Percentiles rank a stretch among this genome's conserved stretches.
Evolutionary conservation across 1,140 invertebrate species (phyloP).

Genomic region (Rhopalosiphum maidis): DNA sequence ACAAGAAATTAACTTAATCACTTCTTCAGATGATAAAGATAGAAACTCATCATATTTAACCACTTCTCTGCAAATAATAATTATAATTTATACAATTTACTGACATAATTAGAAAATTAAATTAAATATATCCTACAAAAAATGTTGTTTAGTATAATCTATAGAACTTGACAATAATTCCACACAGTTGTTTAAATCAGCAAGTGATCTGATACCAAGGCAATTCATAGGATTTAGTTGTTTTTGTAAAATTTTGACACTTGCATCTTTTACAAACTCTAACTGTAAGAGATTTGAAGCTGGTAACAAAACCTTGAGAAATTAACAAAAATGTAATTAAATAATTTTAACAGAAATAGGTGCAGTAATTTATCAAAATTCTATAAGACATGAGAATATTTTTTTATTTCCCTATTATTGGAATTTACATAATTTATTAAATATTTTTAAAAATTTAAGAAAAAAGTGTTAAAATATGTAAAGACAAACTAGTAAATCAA

Average conservation of each 20-base stretch:
- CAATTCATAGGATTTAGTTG: conserved; percentile 92
- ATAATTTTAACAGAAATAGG: neutral
- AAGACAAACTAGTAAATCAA: too few species aligned
- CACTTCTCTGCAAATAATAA: conserved; percentile 74
- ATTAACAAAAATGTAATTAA: neutral
- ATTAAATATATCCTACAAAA: conserved; percentile 71
- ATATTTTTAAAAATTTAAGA: too few species aligned
- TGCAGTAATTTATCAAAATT: too few species aligned
- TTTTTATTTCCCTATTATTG: too few species aligned
- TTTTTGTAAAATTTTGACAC: conserved; percentile 89
- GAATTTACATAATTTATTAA: too few species aligned
- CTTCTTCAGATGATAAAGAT: too few species aligned
- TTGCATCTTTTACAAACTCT: conserved; percentile 87
- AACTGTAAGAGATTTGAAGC: conserved; percentile 94
- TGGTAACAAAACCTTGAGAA: conserved; percentile 71
- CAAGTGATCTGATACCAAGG: conserved; percentile 94
- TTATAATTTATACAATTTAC: neutral
- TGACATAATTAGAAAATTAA: neutral
- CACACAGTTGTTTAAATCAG: conserved; percentile 90
- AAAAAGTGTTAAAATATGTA: too few species aligned
- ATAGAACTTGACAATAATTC: conserved; percentile 83
- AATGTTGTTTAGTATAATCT: conserved; percentile 90
- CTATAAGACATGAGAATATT: too few species aligned
- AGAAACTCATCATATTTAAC: too few species aligned
- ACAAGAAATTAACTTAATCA: too few species aligned